Base-by-base conservation (phyloP, 2,113 vertebrate species). In the Seriola quinqueradiata region DNA sequence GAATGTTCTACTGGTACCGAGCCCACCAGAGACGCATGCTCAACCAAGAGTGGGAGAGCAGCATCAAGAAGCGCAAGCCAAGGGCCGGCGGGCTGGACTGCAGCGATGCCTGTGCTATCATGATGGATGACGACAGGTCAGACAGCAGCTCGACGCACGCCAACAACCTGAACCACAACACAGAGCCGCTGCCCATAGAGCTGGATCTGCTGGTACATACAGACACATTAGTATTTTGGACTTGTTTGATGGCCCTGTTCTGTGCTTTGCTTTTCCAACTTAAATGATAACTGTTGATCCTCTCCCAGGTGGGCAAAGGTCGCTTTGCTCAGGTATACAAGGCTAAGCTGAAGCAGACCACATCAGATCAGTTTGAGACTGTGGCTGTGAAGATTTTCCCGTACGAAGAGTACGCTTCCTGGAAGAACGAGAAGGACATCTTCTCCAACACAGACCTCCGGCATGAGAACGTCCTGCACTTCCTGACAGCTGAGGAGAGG, bases 101-200 rank as follows among this genome's bases (percentile, higher is more conserved):
- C 90, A 97, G 96, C 0, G 97, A 98, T 21, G 95, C 93, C 69
- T 96, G 95, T 0, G 96, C 96, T 79, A 97, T 98, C 84, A 97
- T 98, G 90, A 84, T 96, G 81, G 96, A 96, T 0, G 97, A 98
- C 0, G 95, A 98, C 86, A 94, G 96, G 46, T 99, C 98, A 0
- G 98, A 99, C 90, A 98, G 97, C 94, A 99, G 98, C 93, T 99
- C 98, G 6, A 99, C 97, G 0, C 97, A 96, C 3, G 98, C 98
- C 93, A 99, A 99, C 95, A 97, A 96, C 90, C 95, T 99, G 87
- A 99, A 99, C 94, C 98, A 99, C 94, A 99, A 99, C 95, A 98
- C 96, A 0, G 98, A 99, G 87, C 91, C 97, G 28, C 95, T 99
- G 75, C 98, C 98, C 61, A 97, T 99, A 32, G 97, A 99, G 81